Base-by-base conservation (phyloP, 2,888 invertebrate genomes). In the Dexiosoma caninum region DNA sequence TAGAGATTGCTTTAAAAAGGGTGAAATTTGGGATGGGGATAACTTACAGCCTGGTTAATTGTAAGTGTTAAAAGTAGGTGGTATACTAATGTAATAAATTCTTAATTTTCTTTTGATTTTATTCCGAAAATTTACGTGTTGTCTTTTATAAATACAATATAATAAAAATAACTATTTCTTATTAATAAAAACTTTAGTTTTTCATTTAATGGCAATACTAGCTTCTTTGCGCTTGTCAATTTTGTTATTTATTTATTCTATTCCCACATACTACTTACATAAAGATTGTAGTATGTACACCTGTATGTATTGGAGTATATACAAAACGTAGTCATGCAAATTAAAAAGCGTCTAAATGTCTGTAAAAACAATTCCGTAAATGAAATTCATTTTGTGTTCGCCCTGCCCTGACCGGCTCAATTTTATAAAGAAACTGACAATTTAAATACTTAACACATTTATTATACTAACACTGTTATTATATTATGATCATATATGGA, bases 331-430 rank as follows among this genome's bases (percentile, higher is more conserved):
- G 67, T 71, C 67, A 71, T 62, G 44, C 42, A 59, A 70, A 80
- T 70, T 30, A 46, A 66, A 67, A 76, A 80, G 80, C 80, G 80
- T 80, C 80, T 80, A 60, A 80, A 72, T 80, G 80, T 80, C 79
- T 79, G 74, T 57, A 69, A 79, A 70, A 49, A 44, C 49, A 53
- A 75, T 79, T 74, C 79, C 75, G 79, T 66, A 70, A 64, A 69
- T 74, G 49, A 59, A 42, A 70, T 59, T 46, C 14, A 30, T 62
- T 55, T 44, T 35, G 19, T 16, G 12, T 10, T 59, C 44, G 66
- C 74, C 49, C 42, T 16, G 53, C 53, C 32, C 35, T 66, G 74
- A 64, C 27, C 64, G 37, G 27, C 44, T 62, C 21, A 30, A 5
- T 12, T 23, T 44, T n/a, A 35, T 70, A 21, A 70, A 70, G 9